These are phyloP conservation scores for Chiroxiphia lanceolata DNA, from an alignment of 2,797 vertebrate species.

Conservation along the genomic window DNA sequence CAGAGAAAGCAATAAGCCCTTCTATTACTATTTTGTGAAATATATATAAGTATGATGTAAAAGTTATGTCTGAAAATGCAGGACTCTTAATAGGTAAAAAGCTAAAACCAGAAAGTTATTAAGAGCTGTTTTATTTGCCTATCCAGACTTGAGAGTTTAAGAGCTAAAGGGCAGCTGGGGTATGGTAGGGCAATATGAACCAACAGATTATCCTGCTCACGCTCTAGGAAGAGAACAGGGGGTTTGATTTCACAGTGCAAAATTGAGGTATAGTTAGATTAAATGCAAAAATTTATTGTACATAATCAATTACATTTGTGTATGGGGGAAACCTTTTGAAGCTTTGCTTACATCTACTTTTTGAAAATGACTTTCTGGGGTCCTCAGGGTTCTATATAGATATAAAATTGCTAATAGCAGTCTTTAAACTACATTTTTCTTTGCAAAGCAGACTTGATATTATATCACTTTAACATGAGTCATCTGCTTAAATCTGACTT, in stretches of 20 bases:
- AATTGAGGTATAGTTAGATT: not conserved
- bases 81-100: not conserved
- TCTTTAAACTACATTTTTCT: not conserved
- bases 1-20: not conserved
- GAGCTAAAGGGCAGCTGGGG: not conserved
- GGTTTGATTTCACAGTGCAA: not conserved
- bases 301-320: not conserved
- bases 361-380: not conserved
- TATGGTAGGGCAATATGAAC: not conserved
- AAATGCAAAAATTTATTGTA: not conserved
- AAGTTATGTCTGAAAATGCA: not conserved
- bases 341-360: not conserved
- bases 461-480: not conserved
- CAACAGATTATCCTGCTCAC: not conserved
- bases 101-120: not conserved
- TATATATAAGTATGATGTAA: not conserved
- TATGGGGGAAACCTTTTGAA: not conserved
- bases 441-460: not conserved
- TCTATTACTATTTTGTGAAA: not conserved
- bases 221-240: not conserved
- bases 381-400: not conserved
- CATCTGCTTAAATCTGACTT: conserved; percentile 2
- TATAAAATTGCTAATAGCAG: not conserved
- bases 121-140: not conserved
- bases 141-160: not conserved